phyloP scores from a whole-genome alignment of 2,113 vertebrate species.

The Falco punctatus region DNA sequence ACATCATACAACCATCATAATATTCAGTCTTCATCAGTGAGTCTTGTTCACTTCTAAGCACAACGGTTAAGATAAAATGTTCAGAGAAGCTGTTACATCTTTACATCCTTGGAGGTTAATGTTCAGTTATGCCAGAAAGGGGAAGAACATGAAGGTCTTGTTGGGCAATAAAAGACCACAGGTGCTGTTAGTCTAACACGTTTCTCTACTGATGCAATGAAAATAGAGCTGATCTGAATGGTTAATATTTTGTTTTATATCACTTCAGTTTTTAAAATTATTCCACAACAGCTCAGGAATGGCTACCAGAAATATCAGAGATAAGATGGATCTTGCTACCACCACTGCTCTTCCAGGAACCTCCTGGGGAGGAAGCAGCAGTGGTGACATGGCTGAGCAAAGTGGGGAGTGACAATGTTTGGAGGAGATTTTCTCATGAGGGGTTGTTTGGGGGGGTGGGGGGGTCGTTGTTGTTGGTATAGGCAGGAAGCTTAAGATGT shows the following conservation, averaged over 20 bases:
- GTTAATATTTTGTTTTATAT: neutral
- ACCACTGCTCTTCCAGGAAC: neutral
- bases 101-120: neutral
- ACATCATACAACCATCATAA: neutral
- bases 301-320: neutral
- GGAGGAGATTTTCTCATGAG: neutral
- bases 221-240: neutral
- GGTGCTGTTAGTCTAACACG: neutral
- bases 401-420: constrained; percentile 27
- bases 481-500: constrained; percentile 61
- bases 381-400: neutral
- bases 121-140: neutral
- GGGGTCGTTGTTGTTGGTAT: neutral
- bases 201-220: neutral
- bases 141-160: neutral
- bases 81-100: neutral
- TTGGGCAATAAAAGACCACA: neutral
- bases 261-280: neutral
- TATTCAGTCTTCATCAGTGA: neutral
- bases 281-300: neutral
- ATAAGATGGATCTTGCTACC: neutral
- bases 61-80: neutral
- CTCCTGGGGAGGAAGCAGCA: neutral
- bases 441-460: neutral
- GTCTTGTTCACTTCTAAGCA: neutral